A percentile compares a stretch with the other conserved stretches of the same genome.
Evolutionary conservation across 2,888 invertebrate genomes (phyloP).

Genomic region (Quadroppia sp.): DNA sequence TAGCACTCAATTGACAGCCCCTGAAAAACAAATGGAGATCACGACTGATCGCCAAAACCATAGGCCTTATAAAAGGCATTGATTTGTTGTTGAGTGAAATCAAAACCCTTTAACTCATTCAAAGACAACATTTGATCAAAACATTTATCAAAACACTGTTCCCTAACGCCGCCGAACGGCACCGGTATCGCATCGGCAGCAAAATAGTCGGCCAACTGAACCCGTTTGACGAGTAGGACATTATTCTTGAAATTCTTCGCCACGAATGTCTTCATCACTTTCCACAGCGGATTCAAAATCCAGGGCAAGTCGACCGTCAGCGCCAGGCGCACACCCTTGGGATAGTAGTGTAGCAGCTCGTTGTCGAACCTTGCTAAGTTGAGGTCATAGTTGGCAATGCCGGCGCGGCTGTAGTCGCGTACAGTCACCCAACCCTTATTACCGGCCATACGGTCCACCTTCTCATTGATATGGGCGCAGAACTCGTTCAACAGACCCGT

Average conservation of each 20-base stretch:
- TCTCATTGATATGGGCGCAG: slow-evolving; percentile 2
- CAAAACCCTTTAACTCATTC: neutral
- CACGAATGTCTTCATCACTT: neutral
- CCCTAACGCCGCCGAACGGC: neutral
- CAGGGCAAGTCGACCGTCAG: slow-evolving; percentile 28
- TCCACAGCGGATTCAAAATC: neutral
- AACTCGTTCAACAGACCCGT: neutral
- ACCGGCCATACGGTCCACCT: slow-evolving; percentile 19
- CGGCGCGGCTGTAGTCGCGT: neutral
- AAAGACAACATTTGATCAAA: neutral
- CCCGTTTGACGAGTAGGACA: neutral
- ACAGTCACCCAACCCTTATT: slow-evolving; percentile 3
- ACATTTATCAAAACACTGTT: neutral
- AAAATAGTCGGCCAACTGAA: neutral
- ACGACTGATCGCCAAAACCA: neutral
- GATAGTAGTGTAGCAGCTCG: slow-evolving; percentile 12
- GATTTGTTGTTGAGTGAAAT: slow-evolving; percentile 24
- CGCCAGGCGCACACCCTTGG: neutral
- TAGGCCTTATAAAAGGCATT: slow-evolving; percentile 2
- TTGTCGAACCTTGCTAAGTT: neutral
- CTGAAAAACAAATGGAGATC: too few species aligned
- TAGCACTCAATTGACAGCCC: too few species aligned
- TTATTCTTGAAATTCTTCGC: neutral
- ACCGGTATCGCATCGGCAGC: neutral
- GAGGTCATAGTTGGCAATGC: slow-evolving; percentile 1